These are phyloP conservation scores for Luperina testacea DNA, from an alignment of 2,888 invertebrate species.

Conservation along the genomic window DNA sequence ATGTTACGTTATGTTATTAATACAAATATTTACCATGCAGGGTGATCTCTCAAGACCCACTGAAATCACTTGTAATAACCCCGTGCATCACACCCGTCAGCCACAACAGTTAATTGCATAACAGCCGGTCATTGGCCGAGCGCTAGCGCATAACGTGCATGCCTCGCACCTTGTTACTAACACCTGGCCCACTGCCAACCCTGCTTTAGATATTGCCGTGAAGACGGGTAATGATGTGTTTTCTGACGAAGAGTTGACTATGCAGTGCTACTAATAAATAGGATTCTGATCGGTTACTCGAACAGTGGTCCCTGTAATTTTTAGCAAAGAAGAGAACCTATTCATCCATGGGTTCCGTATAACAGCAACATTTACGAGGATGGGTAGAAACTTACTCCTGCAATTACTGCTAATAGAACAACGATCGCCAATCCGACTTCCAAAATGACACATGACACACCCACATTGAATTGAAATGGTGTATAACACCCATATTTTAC, in stretches of 20 bases:
- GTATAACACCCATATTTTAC: too few relatives aligned
- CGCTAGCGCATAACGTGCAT: slow-evolving; percentile 31
- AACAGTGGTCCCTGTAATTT: neutral
- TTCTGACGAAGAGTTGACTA: slow-evolving; percentile 39
- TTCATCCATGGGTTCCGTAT: too few relatives aligned
- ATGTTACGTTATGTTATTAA: neutral
- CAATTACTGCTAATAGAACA: neutral
- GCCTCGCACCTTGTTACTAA: slow-evolving; percentile 39
- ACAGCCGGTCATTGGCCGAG: slow-evolving; percentile 48
- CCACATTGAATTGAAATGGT: too few relatives aligned
- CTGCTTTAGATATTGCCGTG: slow-evolving; percentile 13
- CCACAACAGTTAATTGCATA: slow-evolving; percentile 44
- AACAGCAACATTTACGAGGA: neutral
- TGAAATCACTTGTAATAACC: slow-evolving; percentile 12
- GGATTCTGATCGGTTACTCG: neutral
- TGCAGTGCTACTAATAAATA: neutral
- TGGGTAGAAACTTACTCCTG: neutral
- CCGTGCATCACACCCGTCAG: slow-evolving; percentile 14
- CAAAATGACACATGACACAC: neutral
- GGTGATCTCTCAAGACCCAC: neutral
- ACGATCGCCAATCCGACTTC: neutral
- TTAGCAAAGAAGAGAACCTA: too few relatives aligned
- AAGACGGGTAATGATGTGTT: slow-evolving; percentile 27
- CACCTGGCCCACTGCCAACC: slow-evolving; percentile 59
- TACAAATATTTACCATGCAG: slow-evolving; percentile 4